Conservation (phyloP, 2,113 vertebrate species). For the Pyxicephalus adspersus region DNA sequence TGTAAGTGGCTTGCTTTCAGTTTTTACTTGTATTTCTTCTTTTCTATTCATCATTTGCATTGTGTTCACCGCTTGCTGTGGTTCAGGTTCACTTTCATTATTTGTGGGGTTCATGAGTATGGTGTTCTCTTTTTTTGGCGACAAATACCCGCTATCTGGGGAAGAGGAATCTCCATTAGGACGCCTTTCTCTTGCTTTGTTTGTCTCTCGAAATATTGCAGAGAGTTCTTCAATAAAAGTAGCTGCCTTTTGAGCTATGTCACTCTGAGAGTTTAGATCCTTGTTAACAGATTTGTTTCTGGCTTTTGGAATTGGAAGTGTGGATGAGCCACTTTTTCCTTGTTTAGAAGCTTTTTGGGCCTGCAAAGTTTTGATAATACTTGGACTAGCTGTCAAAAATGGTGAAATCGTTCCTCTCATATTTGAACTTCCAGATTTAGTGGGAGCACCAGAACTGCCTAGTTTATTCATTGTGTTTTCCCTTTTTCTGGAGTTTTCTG, state of each 20-base stretch:
- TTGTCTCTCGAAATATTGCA: slow-evolving; percentile 88
- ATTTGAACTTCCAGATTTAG: slow-evolving; percentile 55
- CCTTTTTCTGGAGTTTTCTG: slow-evolving; percentile 28
- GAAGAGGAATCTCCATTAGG: slow-evolving; percentile 90
- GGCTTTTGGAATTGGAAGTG: slow-evolving; percentile 23
- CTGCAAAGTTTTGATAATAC: slow-evolving; percentile 67
- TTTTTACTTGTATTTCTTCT: slow-evolving; percentile 51
- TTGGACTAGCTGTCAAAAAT: slow-evolving; percentile 67
- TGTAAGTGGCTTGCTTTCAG: background rate
- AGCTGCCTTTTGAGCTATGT: slow-evolving; percentile 87
- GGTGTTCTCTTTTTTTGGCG: slow-evolving; percentile 78
- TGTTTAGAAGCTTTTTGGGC: slow-evolving; percentile 57
- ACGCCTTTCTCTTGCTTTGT: slow-evolving; percentile 74
- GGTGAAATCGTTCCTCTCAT: slow-evolving; percentile 62
- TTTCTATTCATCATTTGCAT: slow-evolving; percentile 48
- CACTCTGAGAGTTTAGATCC: slow-evolving; percentile 73
- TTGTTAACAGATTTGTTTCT: slow-evolving; percentile 59
- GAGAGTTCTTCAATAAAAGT: slow-evolving; percentile 94
- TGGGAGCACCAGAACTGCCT: slow-evolving; percentile 36
- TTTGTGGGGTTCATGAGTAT: slow-evolving; percentile 52
- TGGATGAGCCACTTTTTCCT: slow-evolving; percentile 54
- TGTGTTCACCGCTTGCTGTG: slow-evolving; percentile 58
- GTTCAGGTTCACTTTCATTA: slow-evolving; percentile 59
- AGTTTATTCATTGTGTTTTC: slow-evolving; percentile 41
- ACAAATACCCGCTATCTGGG: slow-evolving; percentile 93